phyloP scores from a whole-genome alignment of 2,797 vertebrate genomes.

The Spondyliosoma cantharus region DNA sequence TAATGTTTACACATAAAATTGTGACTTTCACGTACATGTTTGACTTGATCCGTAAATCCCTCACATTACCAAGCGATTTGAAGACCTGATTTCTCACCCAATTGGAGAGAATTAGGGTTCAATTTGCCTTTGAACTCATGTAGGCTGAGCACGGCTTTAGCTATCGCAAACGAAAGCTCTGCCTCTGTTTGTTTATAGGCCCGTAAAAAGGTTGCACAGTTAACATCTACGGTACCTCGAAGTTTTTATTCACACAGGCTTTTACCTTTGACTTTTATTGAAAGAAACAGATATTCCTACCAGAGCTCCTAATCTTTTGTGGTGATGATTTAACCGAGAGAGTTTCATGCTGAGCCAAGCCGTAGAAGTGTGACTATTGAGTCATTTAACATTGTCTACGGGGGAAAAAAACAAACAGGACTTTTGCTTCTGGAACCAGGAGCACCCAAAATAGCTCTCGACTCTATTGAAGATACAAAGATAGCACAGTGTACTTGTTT shows the following conservation, averaged over 20 bases:
- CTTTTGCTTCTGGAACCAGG: not conserved
- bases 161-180: no score
- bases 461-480: not conserved
- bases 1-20: no score
- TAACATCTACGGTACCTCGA: not conserved
- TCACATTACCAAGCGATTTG: no score
- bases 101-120: no score
- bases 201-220: not conserved
- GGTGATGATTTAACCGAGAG: not conserved
- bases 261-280: not conserved
- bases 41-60: no score
- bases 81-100: no score
- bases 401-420: not conserved
- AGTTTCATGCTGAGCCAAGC: not conserved
- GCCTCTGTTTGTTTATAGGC: no score
- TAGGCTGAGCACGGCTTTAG: no score
- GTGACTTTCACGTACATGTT: no score
- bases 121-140: no score
- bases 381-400: not conserved
- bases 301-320: not conserved
- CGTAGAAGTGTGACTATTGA: not conserved
- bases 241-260: not conserved
- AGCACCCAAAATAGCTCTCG: not conserved
- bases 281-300: not conserved
- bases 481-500: not conserved